phyloP scores from a whole-genome alignment of 2,888 invertebrate species.

The Mallateleia sp. region DNA sequence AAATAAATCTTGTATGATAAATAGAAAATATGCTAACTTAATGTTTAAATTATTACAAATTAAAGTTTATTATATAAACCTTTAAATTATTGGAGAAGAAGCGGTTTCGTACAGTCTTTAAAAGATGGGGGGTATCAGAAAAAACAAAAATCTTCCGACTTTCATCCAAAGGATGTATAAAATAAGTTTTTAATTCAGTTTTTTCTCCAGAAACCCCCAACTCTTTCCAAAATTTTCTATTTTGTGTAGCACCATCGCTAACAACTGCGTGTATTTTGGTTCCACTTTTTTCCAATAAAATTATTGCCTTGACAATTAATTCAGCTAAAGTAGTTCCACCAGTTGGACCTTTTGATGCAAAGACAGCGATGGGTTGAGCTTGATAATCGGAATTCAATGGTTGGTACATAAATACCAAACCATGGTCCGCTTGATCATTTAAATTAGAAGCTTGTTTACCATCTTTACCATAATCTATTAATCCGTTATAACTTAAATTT shows the following conservation, averaged over 20 bases:
- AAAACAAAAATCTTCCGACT: not conserved
- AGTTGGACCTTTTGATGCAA: not conserved
- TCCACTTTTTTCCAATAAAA: not conserved
- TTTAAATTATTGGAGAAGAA: no score
- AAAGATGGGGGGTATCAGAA: slow-evolving; percentile 1
- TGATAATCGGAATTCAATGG: not conserved
- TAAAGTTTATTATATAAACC: no score
- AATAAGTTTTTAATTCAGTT: not conserved
- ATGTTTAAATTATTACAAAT: no score
- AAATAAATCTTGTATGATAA: no score
- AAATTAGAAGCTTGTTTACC: no score
- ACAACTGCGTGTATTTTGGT: slow-evolving; percentile 16
- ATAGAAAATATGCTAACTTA: no score
- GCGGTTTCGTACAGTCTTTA: slow-evolving; percentile 15
- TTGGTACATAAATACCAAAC: slow-evolving; percentile 1
- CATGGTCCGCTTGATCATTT: no score
- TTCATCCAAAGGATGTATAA: slow-evolving; percentile 15
- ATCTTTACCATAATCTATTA: no score
- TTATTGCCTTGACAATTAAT: not conserved
- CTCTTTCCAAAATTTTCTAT: slow-evolving; percentile 8
- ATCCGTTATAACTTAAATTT: no score
- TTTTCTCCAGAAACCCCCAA: not conserved
- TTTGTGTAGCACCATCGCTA: slow-evolving; percentile 7
- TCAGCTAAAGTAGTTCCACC: not conserved
- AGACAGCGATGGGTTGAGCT: not conserved